Conservation (phyloP, 1,140 invertebrate species). For the Drosophila tristis region DNA sequence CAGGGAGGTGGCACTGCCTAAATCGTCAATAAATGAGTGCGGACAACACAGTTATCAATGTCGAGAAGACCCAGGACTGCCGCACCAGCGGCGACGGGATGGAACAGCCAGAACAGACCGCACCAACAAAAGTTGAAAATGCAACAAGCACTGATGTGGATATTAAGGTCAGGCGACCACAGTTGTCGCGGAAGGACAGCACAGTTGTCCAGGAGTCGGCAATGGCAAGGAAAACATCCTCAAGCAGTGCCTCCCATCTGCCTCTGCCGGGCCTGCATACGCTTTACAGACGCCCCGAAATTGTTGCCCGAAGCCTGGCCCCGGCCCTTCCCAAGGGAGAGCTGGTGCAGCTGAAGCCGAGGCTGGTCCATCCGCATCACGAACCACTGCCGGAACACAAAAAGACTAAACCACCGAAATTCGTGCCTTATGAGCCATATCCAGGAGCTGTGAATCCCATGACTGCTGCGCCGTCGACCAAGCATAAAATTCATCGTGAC, state of each 20-base stretch:
- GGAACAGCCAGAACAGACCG: slow-evolving; percentile 78
- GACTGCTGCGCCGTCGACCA: slow-evolving; percentile 84
- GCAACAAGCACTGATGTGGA: slow-evolving; percentile 14
- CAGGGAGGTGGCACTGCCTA: slow-evolving; percentile 5
- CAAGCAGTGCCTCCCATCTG: slow-evolving; percentile 20
- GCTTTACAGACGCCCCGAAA: slow-evolving; percentile 66
- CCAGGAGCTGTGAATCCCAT: slow-evolving; percentile 92
- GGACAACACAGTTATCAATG: slow-evolving; percentile 6
- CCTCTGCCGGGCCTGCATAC: slow-evolving; percentile 71
- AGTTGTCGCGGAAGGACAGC: slow-evolving; percentile 59
- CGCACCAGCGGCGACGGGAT: slow-evolving; percentile 87
- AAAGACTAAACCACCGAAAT: slow-evolving; percentile 91
- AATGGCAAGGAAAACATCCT: slow-evolving; percentile 36
- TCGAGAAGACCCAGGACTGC: slow-evolving; percentile 27
- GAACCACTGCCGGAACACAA: slow-evolving; percentile 66
- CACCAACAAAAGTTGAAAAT: slow-evolving; percentile 39
- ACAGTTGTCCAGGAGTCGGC: slow-evolving; percentile 49
- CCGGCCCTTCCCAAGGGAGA: slow-evolving; percentile 76
- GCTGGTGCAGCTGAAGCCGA: slow-evolving; percentile 67
- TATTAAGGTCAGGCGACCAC: slow-evolving; percentile 38
- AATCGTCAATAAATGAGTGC: slow-evolving; percentile 43
- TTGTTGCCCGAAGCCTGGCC: slow-evolving; percentile 57
- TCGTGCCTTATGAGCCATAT: slow-evolving; percentile 95
- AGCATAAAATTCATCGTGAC: slow-evolving; percentile 46
- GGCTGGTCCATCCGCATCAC: slow-evolving; percentile 37